These are phyloP conservation scores for Ficedula albicollis DNA, from an alignment of 2,797 vertebrate species.

Conservation along the genomic window DNA sequence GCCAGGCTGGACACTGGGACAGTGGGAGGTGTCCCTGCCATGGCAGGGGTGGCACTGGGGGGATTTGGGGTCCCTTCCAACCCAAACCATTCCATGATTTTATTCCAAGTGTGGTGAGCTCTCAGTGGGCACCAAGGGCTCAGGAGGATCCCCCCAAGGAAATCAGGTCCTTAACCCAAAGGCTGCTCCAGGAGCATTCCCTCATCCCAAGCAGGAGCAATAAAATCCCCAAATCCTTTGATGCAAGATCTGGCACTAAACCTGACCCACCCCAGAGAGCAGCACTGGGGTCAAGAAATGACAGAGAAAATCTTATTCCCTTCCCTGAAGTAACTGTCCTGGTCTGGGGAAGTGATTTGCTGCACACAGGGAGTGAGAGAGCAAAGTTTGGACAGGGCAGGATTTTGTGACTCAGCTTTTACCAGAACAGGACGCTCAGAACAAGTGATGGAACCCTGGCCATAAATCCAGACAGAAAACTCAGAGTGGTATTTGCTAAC, in stretches of 20 bases:
- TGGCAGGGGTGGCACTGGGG: not conserved
- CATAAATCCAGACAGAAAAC: not conserved
- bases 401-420: not conserved
- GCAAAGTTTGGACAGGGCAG: not conserved
- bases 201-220: fast-evolving
- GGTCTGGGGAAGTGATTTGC: not conserved
- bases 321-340: fast-evolving
- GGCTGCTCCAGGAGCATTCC: not conserved
- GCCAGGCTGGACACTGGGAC: fast-evolving
- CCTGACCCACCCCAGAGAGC: fast-evolving
- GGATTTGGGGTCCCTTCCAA: fast-evolving
- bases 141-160: too few species aligned
- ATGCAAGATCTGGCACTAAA: fast-evolving
- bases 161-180: not conserved
- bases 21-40: not conserved
- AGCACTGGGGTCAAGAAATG: not conserved
- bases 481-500: not conserved
- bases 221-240: not conserved
- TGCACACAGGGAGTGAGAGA: not conserved
- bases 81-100: not conserved
- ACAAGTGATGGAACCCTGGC: not conserved
- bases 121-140: not conserved
- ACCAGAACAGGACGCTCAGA: fast-evolving
- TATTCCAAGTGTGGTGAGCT: fast-evolving
- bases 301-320: not conserved